Evolutionary conservation across 2,797 vertebrate species (phyloP).

Genomic region (Knipowitschia caucasica): DNA sequence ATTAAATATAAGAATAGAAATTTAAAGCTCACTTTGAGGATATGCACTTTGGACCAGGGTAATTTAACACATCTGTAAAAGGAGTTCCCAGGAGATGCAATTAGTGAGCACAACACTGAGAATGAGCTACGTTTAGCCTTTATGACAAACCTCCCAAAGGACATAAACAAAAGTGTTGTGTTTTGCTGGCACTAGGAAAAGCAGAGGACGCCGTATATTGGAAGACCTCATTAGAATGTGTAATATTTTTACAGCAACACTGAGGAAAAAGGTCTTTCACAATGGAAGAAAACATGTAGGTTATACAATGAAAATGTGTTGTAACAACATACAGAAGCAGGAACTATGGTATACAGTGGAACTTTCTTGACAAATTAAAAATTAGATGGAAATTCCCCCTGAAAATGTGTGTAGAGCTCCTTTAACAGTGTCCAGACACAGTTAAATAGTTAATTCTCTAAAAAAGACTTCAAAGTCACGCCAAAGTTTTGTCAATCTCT

Average conservation of each 20-base stretch:
- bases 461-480: too few species aligned
- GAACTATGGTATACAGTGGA: too few species aligned
- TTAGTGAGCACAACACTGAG: constrained; percentile 36
- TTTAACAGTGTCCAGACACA: too few species aligned
- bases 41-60: constrained; percentile 42
- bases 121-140: constrained; percentile 37
- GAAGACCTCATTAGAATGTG: background rate
- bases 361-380: too few species aligned
- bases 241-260: constrained; percentile 37
- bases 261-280: too few species aligned
- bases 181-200: constrained; percentile 8
- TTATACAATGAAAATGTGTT: too few species aligned
- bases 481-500: too few species aligned
- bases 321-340: too few species aligned
- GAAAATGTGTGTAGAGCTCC: too few species aligned
- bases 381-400: too few species aligned
- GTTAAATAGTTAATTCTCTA: too few species aligned
- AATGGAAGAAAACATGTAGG: too few species aligned
- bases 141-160: constrained; percentile 33
- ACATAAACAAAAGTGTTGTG: constrained; percentile 24
- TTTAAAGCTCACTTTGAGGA: constrained; percentile 45
- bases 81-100: constrained; percentile 53
- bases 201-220: background rate
- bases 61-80: constrained; percentile 33
- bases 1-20: constrained; percentile 47